A percentile compares a stretch with the other conserved stretches of the same genome.
Conservation (phyloP, 2,113 vertebrate genomes). For the Chloebia gouldiae region DNA sequence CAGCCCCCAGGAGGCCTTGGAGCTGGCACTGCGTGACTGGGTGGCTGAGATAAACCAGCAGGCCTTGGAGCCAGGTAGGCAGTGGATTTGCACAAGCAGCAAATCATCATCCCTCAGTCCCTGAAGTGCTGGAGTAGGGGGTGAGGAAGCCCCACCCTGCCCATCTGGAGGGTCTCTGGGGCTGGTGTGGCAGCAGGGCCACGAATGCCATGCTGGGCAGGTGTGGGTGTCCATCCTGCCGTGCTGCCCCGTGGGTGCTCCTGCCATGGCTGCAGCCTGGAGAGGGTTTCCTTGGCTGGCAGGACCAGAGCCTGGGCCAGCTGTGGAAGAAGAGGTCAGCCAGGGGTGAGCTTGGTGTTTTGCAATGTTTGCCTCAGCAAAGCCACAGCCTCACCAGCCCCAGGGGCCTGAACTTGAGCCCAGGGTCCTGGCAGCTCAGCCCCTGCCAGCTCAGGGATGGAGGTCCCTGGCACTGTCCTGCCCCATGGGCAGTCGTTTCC, state of each 20-base stretch:
- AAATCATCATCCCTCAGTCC: not conserved
- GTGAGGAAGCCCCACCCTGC: not conserved
- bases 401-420: rapidly evolving
- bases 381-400: not conserved
- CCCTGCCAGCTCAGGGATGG: not conserved
- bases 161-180: not conserved
- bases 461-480: not conserved
- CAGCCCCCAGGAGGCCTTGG: constrained; percentile 79
- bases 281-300: not conserved
- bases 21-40: constrained; percentile 79
- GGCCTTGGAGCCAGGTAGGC: constrained; percentile 77
- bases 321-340: not conserved
- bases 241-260: rapidly evolving
- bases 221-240: rapidly evolving
- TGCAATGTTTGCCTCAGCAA: not conserved
- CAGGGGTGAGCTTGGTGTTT: not conserved
- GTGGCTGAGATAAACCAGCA: constrained; percentile 80
- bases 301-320: not conserved
- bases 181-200: not conserved
- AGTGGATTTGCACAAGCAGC: rapidly evolving
- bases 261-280: not conserved
- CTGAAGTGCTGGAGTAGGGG: rapidly evolving
- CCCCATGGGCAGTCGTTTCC: not conserved
- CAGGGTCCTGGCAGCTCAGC: not conserved
- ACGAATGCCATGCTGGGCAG: not conserved